phyloP scores from a whole-genome alignment of 1,140 invertebrate genomes.

The Theocolax elegans region DNA sequence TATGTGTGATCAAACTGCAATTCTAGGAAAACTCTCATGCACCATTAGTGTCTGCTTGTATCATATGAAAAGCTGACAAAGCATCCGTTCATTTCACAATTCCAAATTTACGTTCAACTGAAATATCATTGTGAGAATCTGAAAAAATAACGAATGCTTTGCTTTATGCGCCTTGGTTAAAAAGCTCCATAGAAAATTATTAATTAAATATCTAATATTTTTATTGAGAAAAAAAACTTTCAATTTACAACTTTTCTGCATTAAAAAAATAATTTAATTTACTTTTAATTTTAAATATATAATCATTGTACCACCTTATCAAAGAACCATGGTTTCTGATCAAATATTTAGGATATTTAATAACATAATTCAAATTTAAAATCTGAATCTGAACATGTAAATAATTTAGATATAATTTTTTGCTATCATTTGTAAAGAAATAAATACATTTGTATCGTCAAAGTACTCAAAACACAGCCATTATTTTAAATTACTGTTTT shows the following conservation, averaged over 20 bases:
- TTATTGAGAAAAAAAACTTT: neutral
- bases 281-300: too few relatives aligned
- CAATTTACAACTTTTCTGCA: neutral
- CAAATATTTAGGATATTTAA: neutral
- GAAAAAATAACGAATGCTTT: neutral
- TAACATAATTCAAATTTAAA: neutral
- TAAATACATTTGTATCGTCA: neutral
- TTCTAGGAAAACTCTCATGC: conserved; percentile 15
- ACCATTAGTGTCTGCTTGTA: conserved; percentile 14
- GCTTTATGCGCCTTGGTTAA: conserved; percentile 12
- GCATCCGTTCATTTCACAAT: conserved; percentile 28
- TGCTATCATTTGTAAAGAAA: too few relatives aligned
- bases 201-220: conserved; percentile 9
- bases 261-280: neutral
- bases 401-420: too few relatives aligned
- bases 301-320: too few relatives aligned
- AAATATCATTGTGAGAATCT: conserved; percentile 4
- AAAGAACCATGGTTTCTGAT: too few relatives aligned
- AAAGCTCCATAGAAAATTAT: conserved; percentile 23
- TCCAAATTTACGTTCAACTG: too few relatives aligned
- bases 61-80: conserved; percentile 31
- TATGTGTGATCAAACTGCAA: conserved; percentile 10
- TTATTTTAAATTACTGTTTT: conserved; percentile 6
- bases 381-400: neutral
- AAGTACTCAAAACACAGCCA: conserved; percentile 9